phyloP scores from a whole-genome alignment of 2,888 invertebrate genomes.

The Macaria liturata region DNA sequence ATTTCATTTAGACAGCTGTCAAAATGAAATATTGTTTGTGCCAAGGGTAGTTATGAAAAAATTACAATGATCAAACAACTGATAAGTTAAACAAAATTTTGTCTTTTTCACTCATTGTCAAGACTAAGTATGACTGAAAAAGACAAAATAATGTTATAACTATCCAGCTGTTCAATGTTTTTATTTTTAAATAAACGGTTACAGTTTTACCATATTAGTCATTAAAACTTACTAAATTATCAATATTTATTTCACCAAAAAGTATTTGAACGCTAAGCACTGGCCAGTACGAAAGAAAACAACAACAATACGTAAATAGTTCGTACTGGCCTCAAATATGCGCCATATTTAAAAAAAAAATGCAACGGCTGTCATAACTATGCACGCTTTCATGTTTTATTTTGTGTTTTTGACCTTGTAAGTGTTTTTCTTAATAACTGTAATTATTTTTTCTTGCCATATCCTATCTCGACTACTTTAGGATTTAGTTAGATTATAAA shows the following conservation, averaged over 20 bases:
- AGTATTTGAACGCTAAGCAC: slow-evolving; percentile 3
- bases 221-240: too few relatives aligned
- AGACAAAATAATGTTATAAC: too few relatives aligned
- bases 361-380: slow-evolving; percentile 31
- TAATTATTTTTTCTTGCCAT: background rate
- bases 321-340: slow-evolving; percentile 24
- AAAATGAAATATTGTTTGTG: too few relatives aligned
- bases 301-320: slow-evolving; percentile 2
- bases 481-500: slow-evolving; percentile 10
- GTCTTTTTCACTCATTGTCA: too few relatives aligned
- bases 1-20: too few relatives aligned
- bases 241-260: background rate
- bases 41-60: too few relatives aligned
- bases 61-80: too few relatives aligned
- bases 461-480: slow-evolving; percentile 16
- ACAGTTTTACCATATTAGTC: too few relatives aligned
- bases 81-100: too few relatives aligned
- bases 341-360: slow-evolving; percentile 19
- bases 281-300: slow-evolving; percentile 11
- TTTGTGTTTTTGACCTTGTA: slow-evolving; percentile 23
- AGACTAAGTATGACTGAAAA: too few relatives aligned
- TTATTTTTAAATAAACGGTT: too few relatives aligned
- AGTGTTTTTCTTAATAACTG: slow-evolving; percentile 18
- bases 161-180: too few relatives aligned
- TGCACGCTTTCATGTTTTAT: slow-evolving; percentile 33